These are phyloP conservation scores for Pantelozetes paolii DNA, from an alignment of 2,888 invertebrate genomes.

Conservation along the genomic window DNA sequence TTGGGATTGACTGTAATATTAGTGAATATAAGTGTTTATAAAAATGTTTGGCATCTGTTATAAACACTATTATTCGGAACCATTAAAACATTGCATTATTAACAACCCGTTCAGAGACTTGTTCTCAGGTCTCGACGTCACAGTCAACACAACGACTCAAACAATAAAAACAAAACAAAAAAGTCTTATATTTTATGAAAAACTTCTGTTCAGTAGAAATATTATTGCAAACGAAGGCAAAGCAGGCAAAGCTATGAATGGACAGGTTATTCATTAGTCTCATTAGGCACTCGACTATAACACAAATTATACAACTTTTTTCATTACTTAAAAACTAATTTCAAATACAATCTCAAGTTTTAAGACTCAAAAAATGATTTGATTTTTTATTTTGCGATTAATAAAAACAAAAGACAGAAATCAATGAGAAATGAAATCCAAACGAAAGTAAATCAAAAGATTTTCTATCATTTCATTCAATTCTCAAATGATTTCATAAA, in stretches of 20 bases:
- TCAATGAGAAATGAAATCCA: background rate
- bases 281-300: constrained; percentile 30
- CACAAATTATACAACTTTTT: background rate
- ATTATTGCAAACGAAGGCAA: constrained; percentile 8
- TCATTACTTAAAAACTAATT: background rate
- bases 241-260: background rate
- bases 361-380: background rate
- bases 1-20: background rate
- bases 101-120: constrained; percentile 26
- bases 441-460: background rate
- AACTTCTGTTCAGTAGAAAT: constrained; percentile 4
- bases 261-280: constrained; percentile 35
- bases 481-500: background rate
- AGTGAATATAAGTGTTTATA: constrained; percentile 2
- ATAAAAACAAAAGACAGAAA: background rate
- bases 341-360: background rate
- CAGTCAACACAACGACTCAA: too few relatives aligned
- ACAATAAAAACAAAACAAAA: background rate
- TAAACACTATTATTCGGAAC: background rate
- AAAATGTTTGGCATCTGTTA: background rate
- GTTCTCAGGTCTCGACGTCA: background rate
- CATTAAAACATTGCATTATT: background rate
- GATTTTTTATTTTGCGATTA: background rate
- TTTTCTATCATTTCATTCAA: background rate
- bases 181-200: background rate